Evolutionary conservation across 2,113 vertebrate species (phyloP), one percentile per base, ranked within the genome.

Genomic region (Chaenocephalus aceratus): DNA sequence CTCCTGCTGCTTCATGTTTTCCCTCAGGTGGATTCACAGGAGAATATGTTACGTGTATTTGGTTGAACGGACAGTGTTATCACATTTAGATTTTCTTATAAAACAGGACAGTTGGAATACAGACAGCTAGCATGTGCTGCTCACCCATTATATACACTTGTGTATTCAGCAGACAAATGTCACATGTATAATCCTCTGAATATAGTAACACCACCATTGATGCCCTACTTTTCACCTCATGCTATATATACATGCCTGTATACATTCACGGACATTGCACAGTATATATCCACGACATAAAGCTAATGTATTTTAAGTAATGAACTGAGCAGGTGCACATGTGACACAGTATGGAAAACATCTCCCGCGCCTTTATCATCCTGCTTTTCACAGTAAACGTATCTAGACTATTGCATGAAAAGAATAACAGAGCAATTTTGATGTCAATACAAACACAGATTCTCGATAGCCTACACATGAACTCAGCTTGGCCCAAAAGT

Each of bases 21-120:
- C 85, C 88, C 87, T 75, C 71, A 59, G 74, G 82, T 76, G 84
- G 59, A 82, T 88, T 75, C 71, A n/a, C 51, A 34, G 80, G 71
- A 79, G 80, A 86, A 83, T 71, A 64, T 10, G 77, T 49, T 36
- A 53, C 67, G 52, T 80, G 78, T 51, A 61, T 89, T 81, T 74
- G 66, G 76, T 41, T 52, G 11, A 72, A 73, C 10, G 1, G 48
- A 65, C 72, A n/a, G n/a, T n/a, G n/a, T n/a, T n/a, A 44, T 77
- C 65, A 58, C 56, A 46, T 72, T 83, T 62, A 30, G 11, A 58
- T 65, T 65, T 51, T 59, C 10, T n/a, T 59, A 1, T 70, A 59
- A 86, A 76, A 72, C 10, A 6, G n/a, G 21, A 14, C 45, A 46
- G 62, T 44, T 72, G 46, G 8, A 12, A 61, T 12, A 51, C 5